A percentile compares a stretch with the other conserved stretches of the same genome.
Evolutionary conservation across 2,797 vertebrate genomes (phyloP).

Genomic region (Tinamus major): DNA sequence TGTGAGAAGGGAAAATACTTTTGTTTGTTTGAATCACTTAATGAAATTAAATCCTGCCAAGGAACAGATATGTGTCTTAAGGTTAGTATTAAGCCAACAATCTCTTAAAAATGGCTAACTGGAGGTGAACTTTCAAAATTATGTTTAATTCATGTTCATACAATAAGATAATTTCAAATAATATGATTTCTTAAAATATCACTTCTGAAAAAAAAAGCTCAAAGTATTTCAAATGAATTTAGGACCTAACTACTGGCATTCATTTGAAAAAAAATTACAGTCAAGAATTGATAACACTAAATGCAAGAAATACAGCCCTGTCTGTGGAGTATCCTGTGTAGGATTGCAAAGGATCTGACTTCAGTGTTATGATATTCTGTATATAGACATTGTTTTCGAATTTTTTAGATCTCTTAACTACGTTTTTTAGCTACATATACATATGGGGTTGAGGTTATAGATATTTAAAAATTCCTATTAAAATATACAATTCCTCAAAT

Average conservation of each 20-base stretch:
- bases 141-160: not conserved
- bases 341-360: not conserved
- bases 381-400: not conserved
- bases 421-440: not conserved
- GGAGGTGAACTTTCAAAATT: not conserved
- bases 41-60: not conserved
- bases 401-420: not conserved
- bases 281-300: not conserved
- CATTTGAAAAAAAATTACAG: not conserved
- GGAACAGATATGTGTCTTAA: not conserved
- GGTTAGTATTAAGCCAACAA: not conserved
- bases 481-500: not conserved
- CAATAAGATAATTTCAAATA: not conserved
- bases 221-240: not conserved
- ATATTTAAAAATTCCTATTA: not conserved
- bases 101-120: not conserved
- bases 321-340: not conserved
- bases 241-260: not conserved
- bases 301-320: not conserved
- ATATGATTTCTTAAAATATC: not conserved
- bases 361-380: not conserved
- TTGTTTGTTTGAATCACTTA: not conserved
- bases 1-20: not conserved
- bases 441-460: not conserved
- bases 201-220: accelerated